Evolutionary conservation across 1,140 invertebrate genomes (phyloP), one percentile per base, ranked within the genome.

Genomic region (Nasonia longicornis): DNA sequence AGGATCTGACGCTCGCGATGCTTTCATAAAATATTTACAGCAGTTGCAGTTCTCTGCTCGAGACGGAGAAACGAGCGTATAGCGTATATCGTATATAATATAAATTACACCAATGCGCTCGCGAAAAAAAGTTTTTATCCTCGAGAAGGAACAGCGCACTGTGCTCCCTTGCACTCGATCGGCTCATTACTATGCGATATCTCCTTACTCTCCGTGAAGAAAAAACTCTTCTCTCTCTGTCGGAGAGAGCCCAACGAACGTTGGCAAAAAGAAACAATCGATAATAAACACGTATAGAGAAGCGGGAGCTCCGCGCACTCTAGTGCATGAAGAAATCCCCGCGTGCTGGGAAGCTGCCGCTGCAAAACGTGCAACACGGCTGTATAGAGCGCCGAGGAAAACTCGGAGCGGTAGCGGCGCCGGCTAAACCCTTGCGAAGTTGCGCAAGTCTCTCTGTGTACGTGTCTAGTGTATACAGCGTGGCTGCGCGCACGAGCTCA

Each of bases 241-340:
- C 16, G 14, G 1, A 16, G 26, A 26, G 26, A 26, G 26, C 26
- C 64, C 14, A 31, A 31, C 26, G 66, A 67, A 67, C 38, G 38
- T 42, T 8, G 35, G 16, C 52, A 71, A 35, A 70, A n/a, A 71
- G 69, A 71, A 38, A 71, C 29, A 71, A 71, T 71, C 69, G 69
- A 71, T 71, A 71, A 38, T 71, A 71, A 71, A 38, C 69, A 31
- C 29, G 69, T 70, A 70, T 66, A 66, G 12, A 67, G n/a, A 29
- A 10, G 3, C 22, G 29, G 64, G 64, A 67, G 52, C 20, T 58
- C 52, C 16, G 10, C 10, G 8, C 38, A 42, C 38, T 63, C 16
- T 14, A 67, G 29, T 29, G 64, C 64, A 67, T 67, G 11, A 67
- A 67, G 64, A 67, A 67, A 67, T 67, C 8, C 38, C 38, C 52